A percentile compares a stretch with the other conserved stretches of the same genome.
phyloP scores from a whole-genome alignment of 2,797 vertebrate genomes.

The Pseudotriccus pelzelni region DNA sequence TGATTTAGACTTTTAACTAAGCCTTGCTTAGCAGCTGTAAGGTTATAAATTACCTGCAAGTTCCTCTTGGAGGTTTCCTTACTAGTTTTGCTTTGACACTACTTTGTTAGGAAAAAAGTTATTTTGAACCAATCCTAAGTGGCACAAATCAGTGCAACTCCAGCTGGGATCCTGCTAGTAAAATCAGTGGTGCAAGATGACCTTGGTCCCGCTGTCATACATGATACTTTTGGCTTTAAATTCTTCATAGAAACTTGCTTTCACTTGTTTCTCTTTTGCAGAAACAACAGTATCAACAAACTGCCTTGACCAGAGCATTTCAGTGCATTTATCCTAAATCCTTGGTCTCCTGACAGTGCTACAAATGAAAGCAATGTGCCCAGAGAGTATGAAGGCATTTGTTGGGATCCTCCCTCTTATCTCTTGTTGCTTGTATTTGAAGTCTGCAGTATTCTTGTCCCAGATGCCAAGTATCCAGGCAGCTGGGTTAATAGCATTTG shows the following conservation, averaged over 20 bases:
- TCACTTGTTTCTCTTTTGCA: neutral
- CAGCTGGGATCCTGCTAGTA: neutral
- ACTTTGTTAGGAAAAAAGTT: neutral
- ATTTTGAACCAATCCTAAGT: neutral
- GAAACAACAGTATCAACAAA: neutral
- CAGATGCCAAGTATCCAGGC: neutral
- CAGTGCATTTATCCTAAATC: constrained; percentile 13
- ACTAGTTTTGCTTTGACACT: neutral
- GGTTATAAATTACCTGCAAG: neutral
- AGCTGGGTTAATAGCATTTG: neutral
- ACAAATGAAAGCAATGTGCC: neutral
- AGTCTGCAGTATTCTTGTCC: neutral
- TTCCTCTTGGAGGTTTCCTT: neutral
- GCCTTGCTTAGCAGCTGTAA: neutral
- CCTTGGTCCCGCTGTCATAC: neutral
- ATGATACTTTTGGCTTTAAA: neutral
- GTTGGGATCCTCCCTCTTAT: neutral
- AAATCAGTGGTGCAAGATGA: neutral
- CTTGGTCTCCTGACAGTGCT: neutral
- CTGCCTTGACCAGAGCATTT: neutral
- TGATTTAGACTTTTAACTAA: neutral
- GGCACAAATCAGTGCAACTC: neutral
- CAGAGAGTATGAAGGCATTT: neutral
- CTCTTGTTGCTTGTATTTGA: neutral
- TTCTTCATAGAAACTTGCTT: neutral